Evolutionary conservation across 2,888 invertebrate genomes (phyloP).

Genomic region (Sesia bembeciformis): DNA sequence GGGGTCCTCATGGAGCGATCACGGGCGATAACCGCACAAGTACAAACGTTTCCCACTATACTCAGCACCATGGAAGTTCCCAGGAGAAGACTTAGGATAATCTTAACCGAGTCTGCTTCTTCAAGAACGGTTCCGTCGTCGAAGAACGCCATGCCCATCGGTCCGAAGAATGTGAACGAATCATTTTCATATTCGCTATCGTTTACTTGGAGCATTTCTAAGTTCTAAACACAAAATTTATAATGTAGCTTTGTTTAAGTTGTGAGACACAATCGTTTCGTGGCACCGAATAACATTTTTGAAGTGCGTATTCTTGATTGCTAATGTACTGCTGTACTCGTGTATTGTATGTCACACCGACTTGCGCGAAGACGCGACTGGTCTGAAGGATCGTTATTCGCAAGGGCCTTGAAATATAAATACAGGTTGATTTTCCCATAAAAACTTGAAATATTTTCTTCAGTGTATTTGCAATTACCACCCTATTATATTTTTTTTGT

Average conservation of each 20-base stretch:
- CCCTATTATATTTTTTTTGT: too few species aligned
- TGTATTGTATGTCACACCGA: slow-evolving; percentile 14
- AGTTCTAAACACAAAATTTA: background rate
- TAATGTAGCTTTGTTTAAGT: too few species aligned
- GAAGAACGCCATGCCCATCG: slow-evolving; percentile 41
- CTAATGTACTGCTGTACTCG: too few species aligned
- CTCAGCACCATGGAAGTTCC: slow-evolving; percentile 79
- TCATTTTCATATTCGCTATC: slow-evolving; percentile 20
- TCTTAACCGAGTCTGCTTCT: slow-evolving; percentile 73
- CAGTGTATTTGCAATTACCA: too few species aligned
- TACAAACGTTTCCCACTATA: slow-evolving; percentile 82
- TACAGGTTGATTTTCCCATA: slow-evolving; percentile 23
- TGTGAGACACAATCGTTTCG: too few species aligned
- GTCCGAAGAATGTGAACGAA: slow-evolving; percentile 45
- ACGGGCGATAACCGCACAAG: slow-evolving; percentile 82
- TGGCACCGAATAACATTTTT: too few species aligned
- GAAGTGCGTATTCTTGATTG: too few species aligned
- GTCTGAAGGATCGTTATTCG: slow-evolving; percentile 14
- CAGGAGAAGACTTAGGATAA: slow-evolving; percentile 68
- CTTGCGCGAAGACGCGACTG: slow-evolving; percentile 28
- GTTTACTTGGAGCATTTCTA: background rate
- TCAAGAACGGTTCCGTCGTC: slow-evolving; percentile 43
- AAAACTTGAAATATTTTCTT: background rate
- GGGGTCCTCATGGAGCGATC: slow-evolving; percentile 87
- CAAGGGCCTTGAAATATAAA: slow-evolving; percentile 16